These are phyloP conservation scores for Macquaria ambigua DNA, from an alignment of 2,113 vertebrate species.

Conservation along the genomic window DNA sequence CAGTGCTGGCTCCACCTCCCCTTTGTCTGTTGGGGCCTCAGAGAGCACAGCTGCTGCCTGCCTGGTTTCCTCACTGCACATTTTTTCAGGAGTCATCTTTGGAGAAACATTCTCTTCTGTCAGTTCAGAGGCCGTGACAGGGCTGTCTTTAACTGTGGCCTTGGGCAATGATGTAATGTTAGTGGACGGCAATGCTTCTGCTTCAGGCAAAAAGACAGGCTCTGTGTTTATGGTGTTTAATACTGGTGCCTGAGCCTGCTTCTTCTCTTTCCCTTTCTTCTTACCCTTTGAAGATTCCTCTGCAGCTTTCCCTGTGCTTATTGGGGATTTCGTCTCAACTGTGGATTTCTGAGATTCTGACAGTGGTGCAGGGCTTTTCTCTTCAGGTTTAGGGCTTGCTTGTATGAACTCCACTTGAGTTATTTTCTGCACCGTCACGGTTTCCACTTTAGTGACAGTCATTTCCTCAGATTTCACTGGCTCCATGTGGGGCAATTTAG, in stretches of 20 bases:
- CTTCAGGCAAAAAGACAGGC: conserved; percentile 46
- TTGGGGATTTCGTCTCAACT: conserved; percentile 48
- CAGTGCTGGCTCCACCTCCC: conserved; percentile 82
- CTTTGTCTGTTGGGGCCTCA: conserved; percentile 85
- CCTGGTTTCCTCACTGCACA: conserved; percentile 75
- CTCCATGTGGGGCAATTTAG: conserved; percentile 24
- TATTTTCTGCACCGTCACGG: conserved; percentile 54
- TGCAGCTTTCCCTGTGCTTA: conserved; percentile 43
- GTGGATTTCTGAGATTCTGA: conserved; percentile 44
- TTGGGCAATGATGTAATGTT: conserved; percentile 53
- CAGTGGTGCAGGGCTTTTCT: conserved; percentile 18
- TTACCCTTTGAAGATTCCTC: conserved; percentile 68
- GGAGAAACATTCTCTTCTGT: conserved; percentile 50
- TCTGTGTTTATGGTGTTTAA: conserved; percentile 50
- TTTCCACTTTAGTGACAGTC: conserved; percentile 61
- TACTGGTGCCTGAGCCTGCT: conserved; percentile 47
- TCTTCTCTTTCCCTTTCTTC: conserved; percentile 79
- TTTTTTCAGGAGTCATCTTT: conserved; percentile 78
- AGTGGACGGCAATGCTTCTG: conserved; percentile 29
- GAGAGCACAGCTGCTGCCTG: conserved; percentile 82
- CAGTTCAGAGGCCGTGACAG: conserved; percentile 43
- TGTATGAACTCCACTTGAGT: conserved; percentile 38
- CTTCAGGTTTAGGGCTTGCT: conserved; percentile 27
- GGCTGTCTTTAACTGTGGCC: conserved; percentile 40
- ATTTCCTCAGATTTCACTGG: conserved; percentile 45